Percentiles rank a stretch among this genome's conserved stretches.
Evolutionary conservation across 2,113 vertebrate genomes (phyloP).

Genomic region (Callochromis pleurospilus): DNA sequence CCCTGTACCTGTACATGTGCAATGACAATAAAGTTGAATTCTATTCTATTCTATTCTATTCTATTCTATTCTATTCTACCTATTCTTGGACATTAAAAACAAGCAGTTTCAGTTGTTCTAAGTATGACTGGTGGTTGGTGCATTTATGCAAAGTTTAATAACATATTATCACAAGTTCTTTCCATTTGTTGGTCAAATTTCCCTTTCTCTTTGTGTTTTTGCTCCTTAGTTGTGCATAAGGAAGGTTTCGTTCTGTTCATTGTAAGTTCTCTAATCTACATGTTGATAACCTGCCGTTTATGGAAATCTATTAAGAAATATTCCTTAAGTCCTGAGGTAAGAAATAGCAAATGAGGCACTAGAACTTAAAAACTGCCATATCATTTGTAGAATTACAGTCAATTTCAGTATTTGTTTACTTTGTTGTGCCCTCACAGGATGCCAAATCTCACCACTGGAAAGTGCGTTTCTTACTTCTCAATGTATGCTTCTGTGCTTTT

Average conservation of each 20-base stretch:
- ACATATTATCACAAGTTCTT: not conserved
- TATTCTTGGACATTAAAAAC: not conserved
- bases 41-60: too few species aligned
- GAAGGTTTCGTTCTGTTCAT: constrained; percentile 65
- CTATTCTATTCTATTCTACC: too few species aligned
- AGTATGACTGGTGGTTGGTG: not conserved
- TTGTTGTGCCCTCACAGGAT: constrained; percentile 66
- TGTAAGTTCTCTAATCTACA: constrained; percentile 57
- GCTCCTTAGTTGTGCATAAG: constrained; percentile 55
- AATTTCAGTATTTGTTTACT: not conserved
- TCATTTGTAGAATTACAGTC: not conserved
- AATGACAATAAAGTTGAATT: too few species aligned
- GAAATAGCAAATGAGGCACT: not conserved
- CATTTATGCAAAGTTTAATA: not conserved
- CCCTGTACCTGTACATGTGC: too few species aligned
- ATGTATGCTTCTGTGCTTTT: constrained; percentile 72
- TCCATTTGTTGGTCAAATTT: not conserved
- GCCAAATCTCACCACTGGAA: constrained; percentile 87
- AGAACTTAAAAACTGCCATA: not conserved
- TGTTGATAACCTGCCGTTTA: constrained; percentile 60
- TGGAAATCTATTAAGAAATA: constrained; percentile 58
- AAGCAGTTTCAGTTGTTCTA: not conserved
- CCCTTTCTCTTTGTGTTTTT: not conserved
- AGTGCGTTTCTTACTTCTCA: constrained; percentile 79
- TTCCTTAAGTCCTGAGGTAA: constrained; percentile 58